A percentile compares a stretch with the other conserved stretches of the same genome.
Conservation (phyloP, 2,888 invertebrate species). For the Tricholauxania praeusta region DNA sequence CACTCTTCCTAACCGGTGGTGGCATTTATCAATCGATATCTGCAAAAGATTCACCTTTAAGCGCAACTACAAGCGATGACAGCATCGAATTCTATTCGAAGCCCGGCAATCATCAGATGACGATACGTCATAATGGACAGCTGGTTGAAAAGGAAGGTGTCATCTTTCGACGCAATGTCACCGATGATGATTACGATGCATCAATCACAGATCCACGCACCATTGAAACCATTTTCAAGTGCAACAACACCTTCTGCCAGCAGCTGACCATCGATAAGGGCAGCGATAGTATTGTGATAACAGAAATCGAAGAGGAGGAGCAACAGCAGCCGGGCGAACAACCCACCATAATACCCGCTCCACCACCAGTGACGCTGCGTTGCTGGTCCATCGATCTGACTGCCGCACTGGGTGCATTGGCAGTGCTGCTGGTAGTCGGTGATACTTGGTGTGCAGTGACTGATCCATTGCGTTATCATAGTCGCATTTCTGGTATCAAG, state of each 20-base stretch:
- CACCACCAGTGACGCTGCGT: slow-evolving; percentile 51
- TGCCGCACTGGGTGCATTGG: slow-evolving; percentile 65
- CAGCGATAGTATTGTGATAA: slow-evolving; percentile 59
- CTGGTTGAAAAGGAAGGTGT: slow-evolving; percentile 61
- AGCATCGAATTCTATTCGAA: slow-evolving; percentile 61
- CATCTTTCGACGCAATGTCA: slow-evolving; percentile 52
- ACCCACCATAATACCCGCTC: neutral
- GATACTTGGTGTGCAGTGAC: slow-evolving; percentile 74
- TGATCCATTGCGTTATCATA: slow-evolving; percentile 73
- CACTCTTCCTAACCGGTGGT: slow-evolving; percentile 59
- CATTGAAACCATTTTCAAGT: slow-evolving; percentile 61
- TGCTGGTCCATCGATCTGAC: slow-evolving; percentile 67
- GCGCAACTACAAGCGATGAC: slow-evolving; percentile 50
- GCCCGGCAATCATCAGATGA: slow-evolving; percentile 61
- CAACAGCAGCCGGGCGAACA: slow-evolving; percentile 42
- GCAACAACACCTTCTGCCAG: slow-evolving; percentile 60
- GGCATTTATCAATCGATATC: slow-evolving; percentile 38
- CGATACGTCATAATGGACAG: slow-evolving; percentile 59
- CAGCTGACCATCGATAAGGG: slow-evolving; percentile 61
- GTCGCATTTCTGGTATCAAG: slow-evolving; percentile 68
- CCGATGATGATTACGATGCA: neutral
- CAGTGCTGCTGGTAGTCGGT: slow-evolving; percentile 67
- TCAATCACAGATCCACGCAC: slow-evolving; percentile 38
- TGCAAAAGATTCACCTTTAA: slow-evolving; percentile 38
- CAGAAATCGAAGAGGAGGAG: slow-evolving; percentile 58